Evolutionary conservation across 2,797 vertebrate genomes (phyloP).

Genomic region (Xenopus petersii): DNA sequence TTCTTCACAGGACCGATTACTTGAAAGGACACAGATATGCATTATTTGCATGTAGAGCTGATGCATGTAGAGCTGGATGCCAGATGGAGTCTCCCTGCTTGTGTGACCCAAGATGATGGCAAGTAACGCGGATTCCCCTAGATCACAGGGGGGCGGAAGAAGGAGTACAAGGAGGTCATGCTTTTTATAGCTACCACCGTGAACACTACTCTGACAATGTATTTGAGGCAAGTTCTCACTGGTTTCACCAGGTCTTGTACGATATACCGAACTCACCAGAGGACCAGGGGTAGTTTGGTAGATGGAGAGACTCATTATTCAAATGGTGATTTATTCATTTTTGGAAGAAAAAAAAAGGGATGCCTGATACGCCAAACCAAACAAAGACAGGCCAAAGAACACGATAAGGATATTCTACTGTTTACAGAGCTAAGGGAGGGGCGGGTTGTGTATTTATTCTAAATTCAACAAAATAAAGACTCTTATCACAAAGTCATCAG

Average conservation of each 20-base stretch:
- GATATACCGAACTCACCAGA: slow-evolving; percentile 9
- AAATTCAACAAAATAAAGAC: slow-evolving; percentile 29
- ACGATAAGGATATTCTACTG: slow-evolving; percentile 35
- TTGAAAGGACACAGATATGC: slow-evolving; percentile 8
- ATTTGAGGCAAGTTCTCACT: neutral
- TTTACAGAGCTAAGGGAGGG: slow-evolving; percentile 34
- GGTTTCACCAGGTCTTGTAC: slow-evolving; percentile 22
- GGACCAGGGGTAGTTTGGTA: slow-evolving; percentile 4
- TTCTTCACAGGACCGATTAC: slow-evolving; percentile 12
- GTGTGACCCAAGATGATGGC: slow-evolving; percentile 12
- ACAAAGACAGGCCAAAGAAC: slow-evolving; percentile 47
- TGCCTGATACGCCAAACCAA: slow-evolving; percentile 38
- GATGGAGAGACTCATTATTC: slow-evolving; percentile 20
- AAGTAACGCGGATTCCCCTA: slow-evolving; percentile 11
- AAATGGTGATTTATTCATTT: slow-evolving; percentile 12
- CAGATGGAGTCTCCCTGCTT: slow-evolving; percentile 19
- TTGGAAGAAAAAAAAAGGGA: neutral
- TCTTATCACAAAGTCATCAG: slow-evolving; percentile 4
- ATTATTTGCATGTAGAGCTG: neutral
- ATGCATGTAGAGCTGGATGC: slow-evolving; percentile 4
- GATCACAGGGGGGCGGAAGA: slow-evolving; percentile 9
- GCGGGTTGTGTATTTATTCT: slow-evolving; percentile 39
- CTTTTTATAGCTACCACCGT: neutral
- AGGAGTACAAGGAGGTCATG: slow-evolving; percentile 2
- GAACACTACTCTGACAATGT: slow-evolving; percentile 7